phyloP scores from a whole-genome alignment of 2,797 vertebrate species.

The Ispidina lecontei region DNA sequence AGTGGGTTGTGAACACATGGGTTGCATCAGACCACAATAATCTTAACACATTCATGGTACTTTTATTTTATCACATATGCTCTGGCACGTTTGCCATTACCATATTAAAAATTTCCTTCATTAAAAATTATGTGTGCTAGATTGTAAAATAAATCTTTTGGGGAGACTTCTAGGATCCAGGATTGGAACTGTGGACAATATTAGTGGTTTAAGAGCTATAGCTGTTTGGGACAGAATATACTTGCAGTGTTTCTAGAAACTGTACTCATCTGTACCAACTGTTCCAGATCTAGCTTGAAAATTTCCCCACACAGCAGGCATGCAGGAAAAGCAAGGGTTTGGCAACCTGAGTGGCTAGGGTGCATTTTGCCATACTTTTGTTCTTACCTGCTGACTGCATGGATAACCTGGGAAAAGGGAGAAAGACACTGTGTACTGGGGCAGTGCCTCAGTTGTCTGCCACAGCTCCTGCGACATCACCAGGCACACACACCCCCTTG shows the following conservation, averaged over 20 bases:
- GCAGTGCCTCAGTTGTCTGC: neutral
- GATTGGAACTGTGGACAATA: neutral
- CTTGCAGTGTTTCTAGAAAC: neutral
- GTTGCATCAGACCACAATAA: neutral
- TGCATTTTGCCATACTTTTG: neutral
- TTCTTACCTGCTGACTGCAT: neutral
- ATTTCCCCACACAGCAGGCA: neutral
- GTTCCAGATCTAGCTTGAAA: neutral
- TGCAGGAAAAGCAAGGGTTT: neutral
- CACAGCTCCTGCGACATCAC: neutral
- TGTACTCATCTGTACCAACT: neutral
- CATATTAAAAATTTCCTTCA: neutral
- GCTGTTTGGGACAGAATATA: neutral
- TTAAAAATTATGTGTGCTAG: neutral
- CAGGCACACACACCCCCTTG: neutral
- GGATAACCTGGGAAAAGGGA: neutral
- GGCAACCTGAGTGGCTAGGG: neutral
- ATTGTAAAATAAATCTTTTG: neutral
- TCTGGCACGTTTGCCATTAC: neutral
- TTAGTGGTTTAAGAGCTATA: too few species aligned
- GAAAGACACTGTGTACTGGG: neutral
- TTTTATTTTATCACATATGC: rapidly evolving
- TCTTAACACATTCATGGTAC: neutral
- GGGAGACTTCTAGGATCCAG: neutral
- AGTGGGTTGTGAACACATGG: neutral